A percentile compares a stretch with the other conserved stretches of the same genome.
phyloP scores from a whole-genome alignment of 2,888 invertebrate species.

The Perizoma flavofasciatum region DNA sequence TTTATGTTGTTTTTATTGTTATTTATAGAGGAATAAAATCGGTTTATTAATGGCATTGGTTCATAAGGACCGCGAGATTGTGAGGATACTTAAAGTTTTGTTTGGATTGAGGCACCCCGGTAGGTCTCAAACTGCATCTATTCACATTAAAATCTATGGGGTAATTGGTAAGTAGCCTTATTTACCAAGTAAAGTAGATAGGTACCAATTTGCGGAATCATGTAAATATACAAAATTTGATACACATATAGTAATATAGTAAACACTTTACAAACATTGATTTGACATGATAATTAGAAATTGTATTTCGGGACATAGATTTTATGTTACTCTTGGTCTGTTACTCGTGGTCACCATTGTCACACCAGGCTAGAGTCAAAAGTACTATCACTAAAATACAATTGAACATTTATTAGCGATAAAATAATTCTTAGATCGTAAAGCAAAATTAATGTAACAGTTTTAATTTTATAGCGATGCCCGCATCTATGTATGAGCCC shows the following conservation, averaged over 20 bases:
- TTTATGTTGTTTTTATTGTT: conserved; percentile 81
- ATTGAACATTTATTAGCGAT: conserved; percentile 63
- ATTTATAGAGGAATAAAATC: conserved; percentile 79
- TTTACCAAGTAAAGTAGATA: neutral
- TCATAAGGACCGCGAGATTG: conserved; percentile 50
- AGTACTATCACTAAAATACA: conserved; percentile 48
- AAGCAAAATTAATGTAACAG: conserved; percentile 64
- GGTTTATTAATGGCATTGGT: conserved; percentile 76
- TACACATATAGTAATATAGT: too few species aligned
- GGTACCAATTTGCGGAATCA: too few species aligned
- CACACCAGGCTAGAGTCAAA: neutral
- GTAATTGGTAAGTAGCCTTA: neutral
- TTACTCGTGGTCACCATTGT: too few species aligned
- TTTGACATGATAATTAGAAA: too few species aligned
- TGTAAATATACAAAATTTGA: too few species aligned
- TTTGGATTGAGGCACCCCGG: conserved; percentile 39
- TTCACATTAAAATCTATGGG: conserved; percentile 21
- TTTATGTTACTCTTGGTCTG: too few species aligned
- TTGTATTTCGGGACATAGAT: too few species aligned
- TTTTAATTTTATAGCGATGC: conserved; percentile 65
- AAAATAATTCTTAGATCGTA: conserved; percentile 67
- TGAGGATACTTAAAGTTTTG: conserved; percentile 43
- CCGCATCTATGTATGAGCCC: conserved; percentile 55
- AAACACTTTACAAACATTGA: too few species aligned
- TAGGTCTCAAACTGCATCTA: conserved; percentile 35